Base-by-base conservation (phyloP, 2,888 invertebrate genomes). In the Sinelater perroti region DNA sequence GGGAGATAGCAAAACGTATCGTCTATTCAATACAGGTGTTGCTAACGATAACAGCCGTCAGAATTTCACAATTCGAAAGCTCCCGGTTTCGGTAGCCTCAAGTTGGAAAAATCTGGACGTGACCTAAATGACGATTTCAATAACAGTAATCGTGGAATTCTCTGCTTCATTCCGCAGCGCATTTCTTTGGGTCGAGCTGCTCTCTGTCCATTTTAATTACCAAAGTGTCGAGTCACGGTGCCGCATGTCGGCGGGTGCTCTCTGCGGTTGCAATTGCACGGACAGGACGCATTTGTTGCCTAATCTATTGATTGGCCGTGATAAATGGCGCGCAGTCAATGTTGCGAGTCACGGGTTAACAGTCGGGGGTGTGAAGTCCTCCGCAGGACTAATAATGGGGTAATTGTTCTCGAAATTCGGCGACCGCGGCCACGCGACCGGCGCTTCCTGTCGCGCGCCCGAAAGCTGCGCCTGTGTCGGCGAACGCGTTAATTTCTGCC, bases 341-440 rank as follows among this genome's bases (percentile, higher is more conserved):
- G 61, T 55, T 67, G 60, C 58, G 55, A 56, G 56, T 51, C 56
- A 53, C 51, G 54, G 51, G 46, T 60, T 56, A 58, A 55, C 56
- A 42, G 44, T 54, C 36, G 57, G 62, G 66, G 67, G 67, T 67
- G 67, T 67, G 62, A 65, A 67, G 52, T 62, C 56, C 52, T 26
- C 59, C 52, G 51, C 44, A 58, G 56, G 60, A 63, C 67, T 67
- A 67, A 69, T 69, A 69, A 65, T 67, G 36, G 63, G 59, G 65
- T 69, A 69, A 69, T 69, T 69, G 69, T 69, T 56, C 62, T 60
- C 62, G 52, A 67, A 64, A 65, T 66, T 65, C 62, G 61, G 61
- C 62, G 61, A 57, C 61, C 57, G 40, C 46, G 61, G 49, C 35
- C 70, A 70, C 70, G 70, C 61, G 67, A 64, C 64, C 56, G 63